These are phyloP conservation scores for Platyura marginata DNA, from an alignment of 1,140 invertebrate species.

Conservation along the genomic window DNA sequence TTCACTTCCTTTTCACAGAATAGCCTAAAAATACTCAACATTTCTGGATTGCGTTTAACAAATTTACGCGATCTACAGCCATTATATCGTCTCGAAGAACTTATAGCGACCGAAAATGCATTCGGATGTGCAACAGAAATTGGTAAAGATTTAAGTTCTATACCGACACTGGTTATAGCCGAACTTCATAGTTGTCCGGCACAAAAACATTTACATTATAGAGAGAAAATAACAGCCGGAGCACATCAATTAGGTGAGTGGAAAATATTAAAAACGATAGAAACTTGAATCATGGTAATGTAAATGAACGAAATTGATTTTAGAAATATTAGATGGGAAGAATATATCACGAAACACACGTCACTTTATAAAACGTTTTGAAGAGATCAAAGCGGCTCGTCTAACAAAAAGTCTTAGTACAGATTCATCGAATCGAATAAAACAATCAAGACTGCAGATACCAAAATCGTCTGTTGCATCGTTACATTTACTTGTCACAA, in stretches of 20 bases:
- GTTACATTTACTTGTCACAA: no score
- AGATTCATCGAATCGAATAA: no score
- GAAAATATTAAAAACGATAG: not conserved
- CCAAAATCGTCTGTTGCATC: no score
- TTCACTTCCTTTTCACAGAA: no score
- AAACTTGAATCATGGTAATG: not conserved
- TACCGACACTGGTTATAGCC: not conserved
- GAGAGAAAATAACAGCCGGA: not conserved
- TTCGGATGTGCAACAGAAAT: not conserved
- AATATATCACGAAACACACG: no score
- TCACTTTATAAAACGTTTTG: no score
- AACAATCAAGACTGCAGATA: no score
- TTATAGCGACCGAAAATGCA: not conserved
- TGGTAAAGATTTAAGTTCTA: not conserved
- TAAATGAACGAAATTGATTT: no score
- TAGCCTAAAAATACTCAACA: not conserved
- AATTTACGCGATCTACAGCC: not conserved
- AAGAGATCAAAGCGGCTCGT: no score
- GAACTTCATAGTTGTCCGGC: slow-evolving; percentile 1
- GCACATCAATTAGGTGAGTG: not conserved
- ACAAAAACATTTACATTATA: slow-evolving; percentile 1
- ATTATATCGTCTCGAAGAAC: not conserved
- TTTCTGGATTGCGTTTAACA: slow-evolving; percentile 6
- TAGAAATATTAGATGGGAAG: no score
- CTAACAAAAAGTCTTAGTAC: no score